Base-by-base conservation (phyloP, 2,888 invertebrate species). In the Drosophila borealis region DNA sequence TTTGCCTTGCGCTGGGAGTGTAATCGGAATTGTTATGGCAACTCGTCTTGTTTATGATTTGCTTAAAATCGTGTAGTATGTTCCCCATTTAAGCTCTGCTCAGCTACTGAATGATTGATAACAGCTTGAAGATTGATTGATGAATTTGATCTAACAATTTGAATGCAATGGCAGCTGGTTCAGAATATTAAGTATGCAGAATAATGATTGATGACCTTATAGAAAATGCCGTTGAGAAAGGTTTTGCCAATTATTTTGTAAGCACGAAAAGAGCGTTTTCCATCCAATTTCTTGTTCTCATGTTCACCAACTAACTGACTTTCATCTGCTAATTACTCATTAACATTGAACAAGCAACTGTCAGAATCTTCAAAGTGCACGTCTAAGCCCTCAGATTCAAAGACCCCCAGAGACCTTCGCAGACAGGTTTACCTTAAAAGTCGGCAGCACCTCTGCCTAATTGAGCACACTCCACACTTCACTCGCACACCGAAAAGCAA, bases 71-170 rank as follows among this genome's bases (percentile, higher is more conserved):
- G 19, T 29, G 10, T 17, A 19, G 9, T 14, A n/a, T 34, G 11
- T 44, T 14, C 9, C 44, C 8, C n/a, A 25, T 36, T 29, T 21
- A 4, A 44, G 13, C 3, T 25, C 13, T 4, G 3, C 4, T 17
- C 21, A 19, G 8, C 6, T 13, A n/a, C 19, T 36, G 13, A 46
- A 65, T 77, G 74, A 77, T 75, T 75, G 73, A 75, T 77, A 64
- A 45, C 14, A 50, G 33, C 56, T 63, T 60, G 78, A 60, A 34
- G 44, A 59, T 72, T 77, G 67, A 77, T 77, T 72, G 60, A 75
- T 75, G 67, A 66, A 72, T 45, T 51, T 45, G 37, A 54, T 54
- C 33, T 25, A 67, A 42, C 17, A 53, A 33, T 10, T 36, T 25
- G 36, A 53, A 59, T 59, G 39, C 17, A 34, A 17, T 45, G 39